These are phyloP conservation scores for Stenodema calcarata DNA, from an alignment of 2,888 invertebrate species.

Conservation along the genomic window DNA sequence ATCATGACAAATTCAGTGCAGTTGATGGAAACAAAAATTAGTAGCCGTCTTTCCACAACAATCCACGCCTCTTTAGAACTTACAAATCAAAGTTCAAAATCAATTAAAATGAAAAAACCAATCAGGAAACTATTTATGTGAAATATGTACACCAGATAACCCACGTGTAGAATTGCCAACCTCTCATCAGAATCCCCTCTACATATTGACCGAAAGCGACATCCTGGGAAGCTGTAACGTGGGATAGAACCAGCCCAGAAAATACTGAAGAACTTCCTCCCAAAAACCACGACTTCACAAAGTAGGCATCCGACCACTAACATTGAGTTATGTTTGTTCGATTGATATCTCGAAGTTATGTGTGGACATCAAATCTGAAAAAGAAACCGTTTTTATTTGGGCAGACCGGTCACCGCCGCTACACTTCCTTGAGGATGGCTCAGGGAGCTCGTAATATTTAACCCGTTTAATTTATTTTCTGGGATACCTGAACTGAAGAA, in stretches of 20 bases:
- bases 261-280: background rate
- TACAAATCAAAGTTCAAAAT: too few species aligned
- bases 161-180: too few species aligned
- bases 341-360: background rate
- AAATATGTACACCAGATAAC: too few species aligned
- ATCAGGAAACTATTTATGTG: too few species aligned
- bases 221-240: background rate
- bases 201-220: too few species aligned
- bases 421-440: background rate
- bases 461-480: background rate
- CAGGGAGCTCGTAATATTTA: background rate
- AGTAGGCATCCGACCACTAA: background rate
- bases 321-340: background rate
- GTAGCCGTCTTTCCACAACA: too few species aligned
- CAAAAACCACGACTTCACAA: background rate
- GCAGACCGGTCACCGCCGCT: background rate
- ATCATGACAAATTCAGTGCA: background rate
- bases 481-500: background rate
- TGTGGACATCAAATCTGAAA: background rate
- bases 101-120: too few species aligned
- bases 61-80: too few species aligned
- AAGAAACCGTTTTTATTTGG: background rate
- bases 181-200: too few species aligned
- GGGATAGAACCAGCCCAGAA: background rate
- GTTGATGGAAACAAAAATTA: too few species aligned